These are phyloP conservation scores for Hypotaenidia philippensis DNA, from an alignment of 2,797 vertebrate species.

Conservation along the genomic window DNA sequence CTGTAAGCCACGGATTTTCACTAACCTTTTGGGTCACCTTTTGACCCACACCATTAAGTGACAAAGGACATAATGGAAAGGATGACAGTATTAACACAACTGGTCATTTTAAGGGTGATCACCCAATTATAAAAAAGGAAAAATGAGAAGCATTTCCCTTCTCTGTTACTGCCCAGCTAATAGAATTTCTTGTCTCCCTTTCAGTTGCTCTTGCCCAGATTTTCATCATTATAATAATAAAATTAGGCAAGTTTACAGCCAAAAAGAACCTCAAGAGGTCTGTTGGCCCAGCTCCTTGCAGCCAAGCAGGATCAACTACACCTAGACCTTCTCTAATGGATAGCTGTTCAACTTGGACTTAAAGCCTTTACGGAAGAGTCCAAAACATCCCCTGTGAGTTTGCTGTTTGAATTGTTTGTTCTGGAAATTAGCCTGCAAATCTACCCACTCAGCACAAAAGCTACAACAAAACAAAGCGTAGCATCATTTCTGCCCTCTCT, in stretches of 20 bases:
- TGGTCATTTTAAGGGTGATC: not conserved
- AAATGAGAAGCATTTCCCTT: constrained; percentile 14
- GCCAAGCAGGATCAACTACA: not conserved
- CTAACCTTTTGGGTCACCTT: not conserved
- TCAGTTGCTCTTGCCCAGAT: constrained; percentile 3
- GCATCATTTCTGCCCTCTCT: not conserved
- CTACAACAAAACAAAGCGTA: not conserved
- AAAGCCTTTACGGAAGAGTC: not conserved
- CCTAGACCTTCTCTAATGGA: not conserved
- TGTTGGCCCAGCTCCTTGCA: not conserved
- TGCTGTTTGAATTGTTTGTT: not conserved
- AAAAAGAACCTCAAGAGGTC: not conserved
- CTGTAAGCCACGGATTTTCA: not conserved
- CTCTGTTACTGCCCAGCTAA: not conserved
- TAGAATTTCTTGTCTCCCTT: constrained; percentile 14
- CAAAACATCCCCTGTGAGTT: not conserved
- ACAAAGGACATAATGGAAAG: not conserved
- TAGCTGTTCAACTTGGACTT: not conserved
- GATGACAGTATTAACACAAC: not conserved
- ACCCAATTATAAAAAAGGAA: not conserved
- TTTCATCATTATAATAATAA: not conserved
- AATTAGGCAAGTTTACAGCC: not conserved
- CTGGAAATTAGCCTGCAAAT: not conserved
- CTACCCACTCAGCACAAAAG: not conserved
- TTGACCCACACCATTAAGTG: not conserved